Base-by-base conservation (phyloP, 2,888 invertebrate species). In the Quadriops clusia region DNA sequence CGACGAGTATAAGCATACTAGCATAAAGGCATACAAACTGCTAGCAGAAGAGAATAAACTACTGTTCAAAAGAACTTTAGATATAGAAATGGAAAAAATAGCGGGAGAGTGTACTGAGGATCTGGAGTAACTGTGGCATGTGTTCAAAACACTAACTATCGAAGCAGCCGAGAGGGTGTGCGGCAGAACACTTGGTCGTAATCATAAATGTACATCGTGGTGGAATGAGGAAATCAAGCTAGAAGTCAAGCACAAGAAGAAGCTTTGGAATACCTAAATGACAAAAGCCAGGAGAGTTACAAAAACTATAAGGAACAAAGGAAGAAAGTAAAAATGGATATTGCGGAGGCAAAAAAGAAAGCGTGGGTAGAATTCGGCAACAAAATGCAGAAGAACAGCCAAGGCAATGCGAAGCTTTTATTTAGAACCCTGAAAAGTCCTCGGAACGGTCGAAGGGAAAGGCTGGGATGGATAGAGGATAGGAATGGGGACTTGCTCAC, bases 401-500 rank as follows among this genome's bases (percentile, higher is more conserved):
- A 25, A 9, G 38, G 38, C 15, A 38, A 40, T 28, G 32, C 36
- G 14, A 34, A 31, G 15, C 21, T 34, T 16, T 17, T 34, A 3
- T 34, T 22, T 22, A 26, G 17, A 34, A 34, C 22, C 6, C 10
- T 34, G 17, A 34, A 25, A n/a, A n/a, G n/a, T n/a, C n/a, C n/a
- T n/a, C n/a, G n/a, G n/a, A n/a, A n/a, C n/a, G n/a, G n/a, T n/a
- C n/a, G n/a, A n/a, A n/a, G n/a, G n/a, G n/a, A n/a, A n/a, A n/a
- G n/a, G n/a, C n/a, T n/a, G n/a, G n/a, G n/a, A n/a, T n/a, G n/a
- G n/a, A n/a, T n/a, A n/a, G n/a, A n/a, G n/a, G n/a, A n/a, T n/a
- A n/a, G n/a, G n/a, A n/a, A n/a, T n/a, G n/a, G n/a, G n/a, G n/a
- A n/a, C n/a, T n/a, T n/a, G n/a, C n/a, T n/a, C n/a, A n/a, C n/a